Evolutionary conservation across 2,797 vertebrate genomes (phyloP).

Genomic region (Scarus forsteni): DNA sequence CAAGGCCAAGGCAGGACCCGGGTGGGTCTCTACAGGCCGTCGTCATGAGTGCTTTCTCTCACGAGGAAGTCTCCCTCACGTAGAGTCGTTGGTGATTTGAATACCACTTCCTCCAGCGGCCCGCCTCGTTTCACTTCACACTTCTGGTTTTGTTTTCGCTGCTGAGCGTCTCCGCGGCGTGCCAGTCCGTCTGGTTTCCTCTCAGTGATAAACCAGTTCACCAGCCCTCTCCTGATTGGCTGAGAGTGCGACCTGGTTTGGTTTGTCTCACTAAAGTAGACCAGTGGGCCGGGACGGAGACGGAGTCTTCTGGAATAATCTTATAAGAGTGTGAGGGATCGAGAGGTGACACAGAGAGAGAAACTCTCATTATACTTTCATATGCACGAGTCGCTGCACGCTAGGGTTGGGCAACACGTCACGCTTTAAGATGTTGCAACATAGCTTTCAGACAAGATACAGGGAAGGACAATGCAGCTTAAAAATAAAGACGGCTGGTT

Average conservation of each 20-base stretch:
- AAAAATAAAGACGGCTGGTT: no score
- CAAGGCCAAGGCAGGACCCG: neutral
- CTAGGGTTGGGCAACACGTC: no score
- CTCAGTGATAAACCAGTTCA: conserved; percentile 67
- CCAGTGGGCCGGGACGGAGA: conserved; percentile 34
- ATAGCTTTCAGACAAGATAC: no score
- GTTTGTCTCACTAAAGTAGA: conserved; percentile 65
- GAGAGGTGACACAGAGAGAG: neutral
- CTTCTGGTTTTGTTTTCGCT: conserved; percentile 10
- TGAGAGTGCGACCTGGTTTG: conserved; percentile 69
- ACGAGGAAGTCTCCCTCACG: conserved; percentile 8
- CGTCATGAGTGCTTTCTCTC: neutral
- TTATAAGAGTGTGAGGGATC: neutral
- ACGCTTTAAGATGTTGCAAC: no score
- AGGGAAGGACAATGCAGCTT: no score
- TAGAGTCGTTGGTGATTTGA: conserved; percentile 42
- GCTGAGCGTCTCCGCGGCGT: neutral
- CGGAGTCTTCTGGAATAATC: neutral
- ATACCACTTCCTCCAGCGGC: conserved; percentile 55
- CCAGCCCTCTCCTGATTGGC: conserved; percentile 38
- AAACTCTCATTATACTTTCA: neutral
- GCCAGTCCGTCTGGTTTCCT: conserved; percentile 1
- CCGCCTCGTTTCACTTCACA: conserved; percentile 19
- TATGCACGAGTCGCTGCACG: neutral
- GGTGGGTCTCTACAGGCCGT: no score